Percentiles rank a stretch among this genome's conserved stretches.
Evolutionary conservation across 2,113 vertebrate species (phyloP).

Genomic region (Apistogramma diplotaenia): DNA sequence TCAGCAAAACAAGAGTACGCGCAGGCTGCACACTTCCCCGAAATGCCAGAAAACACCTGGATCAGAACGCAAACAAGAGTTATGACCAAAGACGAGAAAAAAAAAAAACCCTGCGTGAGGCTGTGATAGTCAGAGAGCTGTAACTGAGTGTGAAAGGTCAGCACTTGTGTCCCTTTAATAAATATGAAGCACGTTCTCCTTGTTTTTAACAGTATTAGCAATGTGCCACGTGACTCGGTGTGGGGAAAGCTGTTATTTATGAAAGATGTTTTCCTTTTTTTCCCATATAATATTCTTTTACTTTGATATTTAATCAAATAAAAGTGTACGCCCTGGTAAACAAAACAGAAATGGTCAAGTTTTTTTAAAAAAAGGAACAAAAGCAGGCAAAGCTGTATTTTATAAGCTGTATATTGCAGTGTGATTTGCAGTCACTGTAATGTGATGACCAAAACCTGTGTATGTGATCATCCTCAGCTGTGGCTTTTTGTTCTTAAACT

Average conservation of each 20-base stretch:
- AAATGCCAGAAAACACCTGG: slow-evolving; percentile 15
- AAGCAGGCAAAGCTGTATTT: slow-evolving; percentile 22
- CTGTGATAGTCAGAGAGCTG: slow-evolving; percentile 30
- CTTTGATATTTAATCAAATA: slow-evolving; percentile 10
- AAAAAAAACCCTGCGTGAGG: neutral
- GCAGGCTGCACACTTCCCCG: slow-evolving; percentile 12
- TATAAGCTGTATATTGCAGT: slow-evolving; percentile 43
- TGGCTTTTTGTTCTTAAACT: slow-evolving; percentile 56
- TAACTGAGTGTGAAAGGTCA: slow-evolving; percentile 48
- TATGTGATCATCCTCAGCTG: slow-evolving; percentile 38
- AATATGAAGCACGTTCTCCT: slow-evolving; percentile 60
- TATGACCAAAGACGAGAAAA: slow-evolving; percentile 56
- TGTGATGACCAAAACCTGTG: slow-evolving; percentile 62
- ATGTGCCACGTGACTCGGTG: slow-evolving; percentile 43
- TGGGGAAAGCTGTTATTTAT: slow-evolving; percentile 48
- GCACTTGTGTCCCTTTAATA: slow-evolving; percentile 65
- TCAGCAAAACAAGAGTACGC: slow-evolving; percentile 13
- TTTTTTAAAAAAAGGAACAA: neutral
- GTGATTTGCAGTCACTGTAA: slow-evolving; percentile 28
- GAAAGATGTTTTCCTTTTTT: slow-evolving; percentile 37
- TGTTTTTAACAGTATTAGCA: slow-evolving; percentile 74
- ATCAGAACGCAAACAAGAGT: slow-evolving; percentile 36
- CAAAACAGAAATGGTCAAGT: slow-evolving; percentile 10
- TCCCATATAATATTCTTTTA: slow-evolving; percentile 5
- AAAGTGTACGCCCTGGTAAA: slow-evolving; percentile 7